Evolutionary conservation across 2,113 vertebrate genomes (phyloP), one percentile per base, ranked within the genome.

Genomic region (Percina caprodes): DNA sequence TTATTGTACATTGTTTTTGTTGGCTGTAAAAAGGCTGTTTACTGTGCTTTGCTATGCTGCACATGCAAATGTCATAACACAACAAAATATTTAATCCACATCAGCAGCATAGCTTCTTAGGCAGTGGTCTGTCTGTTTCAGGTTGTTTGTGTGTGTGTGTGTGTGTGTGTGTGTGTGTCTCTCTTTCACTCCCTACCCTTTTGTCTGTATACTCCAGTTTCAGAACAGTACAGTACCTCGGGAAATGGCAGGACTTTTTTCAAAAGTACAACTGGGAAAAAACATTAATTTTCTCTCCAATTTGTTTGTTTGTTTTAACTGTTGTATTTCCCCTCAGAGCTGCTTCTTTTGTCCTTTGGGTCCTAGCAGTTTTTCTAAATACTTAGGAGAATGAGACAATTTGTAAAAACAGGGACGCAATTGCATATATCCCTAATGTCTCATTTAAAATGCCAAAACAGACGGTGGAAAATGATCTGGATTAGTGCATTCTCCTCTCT

Each of bases 401-500:
- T 24, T 33, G 39, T 63, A 69, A 39, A 74, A 63, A 56, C 4
- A 42, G 30, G 42, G 58, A 84, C 73, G 80, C 69, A 70, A 83
- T 82, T 65, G 67, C 51, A 55, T 72, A 51, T 75, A 88, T 93
- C 87, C 92, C 89, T 58, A 70, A 89, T 77, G 92, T 88, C 90
- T 92, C 89, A 86, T 94, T 93, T 90, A 88, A 82, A 85, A 77
- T 46, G 79, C 80, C 80, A 86, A 86, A 86, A 86, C 80, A 82
- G 88, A 77, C 79, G n/a, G 77, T 79, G 91, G 81, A 89, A 91
- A 92, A 89, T 71, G 79, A 82, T 89, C 18, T 81, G 88, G 90
- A 91, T 91, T 87, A 89, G 69, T 77, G 78, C 59, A 74, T 91
- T 89, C 84, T 87, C 71, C 79, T 67, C 63, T 85, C 83, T 77